Base-by-base conservation (phyloP, 2,888 invertebrate species). In the Phlogophora meticulosa region DNA sequence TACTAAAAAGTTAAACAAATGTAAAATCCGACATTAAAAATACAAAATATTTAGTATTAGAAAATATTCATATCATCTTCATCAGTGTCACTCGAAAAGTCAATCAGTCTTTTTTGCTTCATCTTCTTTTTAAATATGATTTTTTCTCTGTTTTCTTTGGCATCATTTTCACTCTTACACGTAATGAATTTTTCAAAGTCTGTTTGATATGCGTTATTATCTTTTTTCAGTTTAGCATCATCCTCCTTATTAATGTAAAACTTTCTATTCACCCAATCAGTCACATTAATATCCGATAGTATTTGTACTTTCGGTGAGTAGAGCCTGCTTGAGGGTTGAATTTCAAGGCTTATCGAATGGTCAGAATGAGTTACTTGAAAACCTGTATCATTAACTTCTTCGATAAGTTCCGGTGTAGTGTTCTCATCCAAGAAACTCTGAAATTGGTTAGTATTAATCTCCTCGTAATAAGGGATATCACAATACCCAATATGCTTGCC, bases 351-450 rank as follows among this genome's bases (percentile, higher is more conserved):
- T 15, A 11, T 22, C n/a, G 38, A 53, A 15, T 38, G 24, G 38
- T 53, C 7, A 7, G 13, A 20, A 11, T 3, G 5, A 48, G 13
- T 2, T 9, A 22, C 10, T 38, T 4, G 7, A 43, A 56, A 56
- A 32, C 13, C 15, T 42, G 43, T 56, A 7, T 43, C 2, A 7
- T 28, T 7, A 4, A 56, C 32, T 32, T 42, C 10, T 20, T 56
- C 28, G 13, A 56, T 43, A 4, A 56, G 9, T 11, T 56, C 55
- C 20, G 15, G 32, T 43, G 55, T 55, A 4, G 42, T 42, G 13
- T 55, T 55, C 0, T 55, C 55, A 42, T 55, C 53, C 0, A 55
- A 17, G 9, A 56, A 56, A 56, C 32, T 43, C 13, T 55, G 56
- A 7, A 56, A 56, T 43, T 56, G 13, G 15, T 55, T 1, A 15